Evolutionary conservation across 2,888 invertebrate genomes (phyloP).

Genomic region (Eristalis tenax): DNA sequence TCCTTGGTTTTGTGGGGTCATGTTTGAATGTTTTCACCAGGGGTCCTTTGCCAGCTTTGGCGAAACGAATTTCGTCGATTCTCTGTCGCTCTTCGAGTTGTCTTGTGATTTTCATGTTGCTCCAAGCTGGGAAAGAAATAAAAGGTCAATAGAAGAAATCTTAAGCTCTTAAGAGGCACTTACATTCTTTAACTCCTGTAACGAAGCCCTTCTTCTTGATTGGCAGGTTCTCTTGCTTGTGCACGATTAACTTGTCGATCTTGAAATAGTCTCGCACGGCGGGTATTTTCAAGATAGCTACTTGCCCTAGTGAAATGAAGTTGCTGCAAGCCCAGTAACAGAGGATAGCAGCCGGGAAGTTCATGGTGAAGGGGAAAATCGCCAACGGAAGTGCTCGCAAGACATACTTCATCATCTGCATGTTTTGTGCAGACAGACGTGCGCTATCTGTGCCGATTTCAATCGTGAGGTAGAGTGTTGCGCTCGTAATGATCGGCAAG

Average conservation of each 20-base stretch:
- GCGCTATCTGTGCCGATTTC: constrained; percentile 91
- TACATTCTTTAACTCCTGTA: constrained; percentile 90
- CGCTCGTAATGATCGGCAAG: constrained; percentile 92
- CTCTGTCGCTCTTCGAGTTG: constrained; percentile 89
- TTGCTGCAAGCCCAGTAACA: constrained; percentile 96
- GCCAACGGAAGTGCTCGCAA: constrained; percentile 89
- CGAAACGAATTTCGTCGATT: constrained; percentile 90
- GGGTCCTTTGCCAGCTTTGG: constrained; percentile 92
- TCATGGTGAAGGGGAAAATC: constrained; percentile 91
- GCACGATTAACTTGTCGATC: constrained; percentile 85
- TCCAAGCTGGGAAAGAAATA: constrained; percentile 85
- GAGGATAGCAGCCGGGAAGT: constrained; percentile 93
- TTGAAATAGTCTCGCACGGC: constrained; percentile 88
- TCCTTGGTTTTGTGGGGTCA: constrained; percentile 87
- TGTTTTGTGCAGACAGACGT: constrained; percentile 85
- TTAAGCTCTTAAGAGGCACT: constrained; percentile 76
- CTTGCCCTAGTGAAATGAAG: constrained; percentile 91
- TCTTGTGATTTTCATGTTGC: constrained; percentile 89
- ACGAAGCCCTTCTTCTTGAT: constrained; percentile 90
- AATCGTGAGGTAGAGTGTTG: constrained; percentile 91
- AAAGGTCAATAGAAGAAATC: neutral
- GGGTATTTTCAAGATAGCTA: constrained; percentile 88
- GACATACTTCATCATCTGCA: constrained; percentile 88
- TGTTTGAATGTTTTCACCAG: constrained; percentile 92
- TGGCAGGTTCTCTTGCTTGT: constrained; percentile 84